Evolutionary conservation across 2,797 vertebrate genomes (phyloP), one percentile per base, ranked within the genome.

Genomic region (Bovichtus variegatus): DNA sequence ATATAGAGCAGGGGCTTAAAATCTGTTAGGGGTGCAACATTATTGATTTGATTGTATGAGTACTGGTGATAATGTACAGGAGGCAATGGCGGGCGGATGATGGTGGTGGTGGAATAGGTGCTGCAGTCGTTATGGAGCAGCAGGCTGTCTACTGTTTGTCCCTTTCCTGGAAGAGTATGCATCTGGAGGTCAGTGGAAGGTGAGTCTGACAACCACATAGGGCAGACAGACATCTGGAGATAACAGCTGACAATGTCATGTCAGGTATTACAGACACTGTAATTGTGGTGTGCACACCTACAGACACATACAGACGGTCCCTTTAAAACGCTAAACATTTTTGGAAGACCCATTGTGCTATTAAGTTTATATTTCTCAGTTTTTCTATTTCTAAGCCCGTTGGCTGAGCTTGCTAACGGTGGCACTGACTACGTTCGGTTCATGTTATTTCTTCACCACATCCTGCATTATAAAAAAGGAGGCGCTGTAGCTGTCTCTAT

Each of bases 41-140:
- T 90, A 91, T 92, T 91, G 91, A 93, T 92, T 84, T 86, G 76
- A 88, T 84, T 91, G 85, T 50, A 74, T 86, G 86, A 88, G 86
- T 82, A 78, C 71, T 29, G 73, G 77, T 69, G 83, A 92, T 91
- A 87, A 92, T 86, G 80, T 51, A 58, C 78, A 74, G 66, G 73
- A 70, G 53, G 85, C 63, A 40, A 50, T 78, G 86, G 78, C 70
- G 65, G 83, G 53, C 38, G 41, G 70, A 71, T 62, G 78, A 70
- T n/a, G n/a, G n/a, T 47, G 76, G 58, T 44, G 72, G 62, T n/a
- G n/a, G 43, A 55, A 68, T 78, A 77, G 78, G 71, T 76, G 80
- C 66, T 50, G 46, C 75, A 76, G 80, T 77, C 74, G 41, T 66
- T 74, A 71, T 71, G 57, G 68, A 71, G 79, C 74, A 64, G 76